Evolutionary conservation across 1,140 invertebrate species (phyloP).

Genomic region (Monomorium pharaonis): DNA sequence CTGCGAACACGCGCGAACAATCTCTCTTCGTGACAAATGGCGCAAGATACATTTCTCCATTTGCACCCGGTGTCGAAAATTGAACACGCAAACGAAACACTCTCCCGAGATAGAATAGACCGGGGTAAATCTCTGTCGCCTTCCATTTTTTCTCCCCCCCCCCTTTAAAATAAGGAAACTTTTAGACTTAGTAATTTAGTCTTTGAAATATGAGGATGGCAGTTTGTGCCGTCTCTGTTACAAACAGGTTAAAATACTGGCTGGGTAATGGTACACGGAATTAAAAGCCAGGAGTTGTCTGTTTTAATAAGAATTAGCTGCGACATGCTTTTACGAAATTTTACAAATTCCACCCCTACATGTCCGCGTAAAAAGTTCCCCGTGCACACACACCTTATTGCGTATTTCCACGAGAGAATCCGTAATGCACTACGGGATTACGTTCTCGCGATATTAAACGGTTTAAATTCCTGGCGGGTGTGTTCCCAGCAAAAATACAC

Average conservation of each 20-base stretch:
- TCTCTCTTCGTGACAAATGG: constrained; percentile 12
- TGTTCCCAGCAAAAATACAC: not conserved
- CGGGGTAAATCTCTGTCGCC: not conserved
- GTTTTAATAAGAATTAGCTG: constrained; percentile 26
- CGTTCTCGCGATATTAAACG: not conserved
- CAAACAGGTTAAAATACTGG: not conserved
- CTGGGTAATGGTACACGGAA: not conserved
- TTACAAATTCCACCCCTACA: not conserved
- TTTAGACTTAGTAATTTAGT: not conserved
- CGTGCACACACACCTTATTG: not conserved
- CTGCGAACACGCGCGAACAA: not conserved
- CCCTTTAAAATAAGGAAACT: no score
- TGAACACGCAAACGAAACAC: not conserved
- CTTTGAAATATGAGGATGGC: not conserved
- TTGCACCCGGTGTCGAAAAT: not conserved
- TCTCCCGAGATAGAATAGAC: not conserved
- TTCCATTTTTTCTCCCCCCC: no score
- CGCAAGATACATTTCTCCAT: not conserved
- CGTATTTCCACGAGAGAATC: no score
- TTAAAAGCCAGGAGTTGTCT: not conserved
- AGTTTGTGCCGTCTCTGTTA: not conserved
- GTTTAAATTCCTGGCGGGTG: not conserved
- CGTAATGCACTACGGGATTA: not conserved
- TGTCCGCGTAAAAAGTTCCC: not conserved
- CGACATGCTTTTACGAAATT: not conserved